phyloP scores from a whole-genome alignment of 2,797 vertebrate species.

The Melanotaenia nigrans region DNA sequence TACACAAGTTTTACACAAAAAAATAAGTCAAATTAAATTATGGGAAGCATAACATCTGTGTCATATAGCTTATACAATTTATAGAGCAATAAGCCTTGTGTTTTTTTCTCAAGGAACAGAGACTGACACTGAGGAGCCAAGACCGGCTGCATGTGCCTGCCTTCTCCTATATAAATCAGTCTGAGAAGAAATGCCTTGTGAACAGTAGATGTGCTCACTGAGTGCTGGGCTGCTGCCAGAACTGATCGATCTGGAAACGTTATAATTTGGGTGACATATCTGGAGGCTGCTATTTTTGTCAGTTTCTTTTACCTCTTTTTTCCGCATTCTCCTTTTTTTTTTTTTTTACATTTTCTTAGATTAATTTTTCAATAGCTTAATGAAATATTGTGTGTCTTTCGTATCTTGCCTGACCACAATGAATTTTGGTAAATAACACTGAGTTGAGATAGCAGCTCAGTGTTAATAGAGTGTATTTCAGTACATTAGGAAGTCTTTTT shows the following conservation, averaged over 20 bases:
- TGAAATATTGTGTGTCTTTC: conserved; percentile 59
- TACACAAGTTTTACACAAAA: conserved; percentile 26
- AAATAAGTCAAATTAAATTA: conserved; percentile 42
- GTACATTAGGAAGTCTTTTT: conserved; percentile 59
- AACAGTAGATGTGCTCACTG: conserved; percentile 55
- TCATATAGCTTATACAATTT: conserved; percentile 50
- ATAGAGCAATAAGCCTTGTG: conserved; percentile 37
- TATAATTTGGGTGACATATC: conserved; percentile 66
- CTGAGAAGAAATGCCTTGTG: conserved; percentile 60
- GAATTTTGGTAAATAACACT: conserved; percentile 55
- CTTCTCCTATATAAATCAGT: conserved; percentile 60
- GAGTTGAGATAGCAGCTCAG: conserved; percentile 19
- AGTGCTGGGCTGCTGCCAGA: conserved; percentile 63
- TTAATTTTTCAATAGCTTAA: conserved; percentile 65
- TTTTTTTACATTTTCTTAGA: background rate
- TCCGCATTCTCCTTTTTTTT: background rate
- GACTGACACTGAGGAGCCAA: conserved; percentile 51
- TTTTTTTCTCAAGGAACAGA: conserved; percentile 43
- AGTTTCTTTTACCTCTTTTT: conserved; percentile 27
- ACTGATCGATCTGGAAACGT: conserved; percentile 70
- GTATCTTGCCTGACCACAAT: conserved; percentile 55
- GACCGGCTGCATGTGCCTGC: conserved; percentile 58
- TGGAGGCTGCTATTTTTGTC: conserved; percentile 66
- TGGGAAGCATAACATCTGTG: conserved; percentile 35
- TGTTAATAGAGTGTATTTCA: conserved; percentile 36